phyloP scores from a whole-genome alignment of 2,113 vertebrate species.

The Tragelaphus buxtoni region DNA sequence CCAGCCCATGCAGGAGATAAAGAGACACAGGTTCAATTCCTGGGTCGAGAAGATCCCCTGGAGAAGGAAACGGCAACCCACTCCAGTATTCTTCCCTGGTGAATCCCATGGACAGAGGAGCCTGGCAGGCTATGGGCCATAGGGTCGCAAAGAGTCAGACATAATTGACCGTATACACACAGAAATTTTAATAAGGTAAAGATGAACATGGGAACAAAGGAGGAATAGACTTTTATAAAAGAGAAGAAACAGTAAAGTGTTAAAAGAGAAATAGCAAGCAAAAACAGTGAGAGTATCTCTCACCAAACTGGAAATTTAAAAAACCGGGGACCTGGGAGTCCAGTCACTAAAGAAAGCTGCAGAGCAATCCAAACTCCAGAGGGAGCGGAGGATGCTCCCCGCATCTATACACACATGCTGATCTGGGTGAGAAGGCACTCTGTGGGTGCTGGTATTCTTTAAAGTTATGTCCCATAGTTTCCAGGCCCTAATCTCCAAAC shows the following conservation, averaged over 20 bases:
- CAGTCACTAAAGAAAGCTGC: background rate
- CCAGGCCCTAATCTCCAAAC: background rate
- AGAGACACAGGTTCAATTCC: background rate
- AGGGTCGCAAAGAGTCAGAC: background rate
- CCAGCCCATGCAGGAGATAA: background rate
- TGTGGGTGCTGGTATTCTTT: background rate
- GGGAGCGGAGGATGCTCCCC: background rate
- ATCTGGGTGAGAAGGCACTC: background rate
- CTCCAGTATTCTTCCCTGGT: background rate
- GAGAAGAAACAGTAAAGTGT: background rate
- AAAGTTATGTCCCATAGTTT: background rate
- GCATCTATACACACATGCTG: background rate
- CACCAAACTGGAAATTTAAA: background rate
- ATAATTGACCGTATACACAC: rapidly evolving
- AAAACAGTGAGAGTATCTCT: background rate
- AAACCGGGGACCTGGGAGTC: background rate
- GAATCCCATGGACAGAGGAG: background rate
- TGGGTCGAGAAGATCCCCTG: background rate
- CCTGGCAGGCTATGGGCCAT: background rate
- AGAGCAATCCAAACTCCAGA: too few relatives aligned
- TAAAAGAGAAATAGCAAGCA: background rate
- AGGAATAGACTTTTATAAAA: background rate
- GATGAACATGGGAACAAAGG: background rate
- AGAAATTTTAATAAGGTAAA: background rate
- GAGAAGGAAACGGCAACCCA: background rate